These are phyloP conservation scores for Malacosoma neustria DNA, from an alignment of 2,888 invertebrate species.

Conservation along the genomic window DNA sequence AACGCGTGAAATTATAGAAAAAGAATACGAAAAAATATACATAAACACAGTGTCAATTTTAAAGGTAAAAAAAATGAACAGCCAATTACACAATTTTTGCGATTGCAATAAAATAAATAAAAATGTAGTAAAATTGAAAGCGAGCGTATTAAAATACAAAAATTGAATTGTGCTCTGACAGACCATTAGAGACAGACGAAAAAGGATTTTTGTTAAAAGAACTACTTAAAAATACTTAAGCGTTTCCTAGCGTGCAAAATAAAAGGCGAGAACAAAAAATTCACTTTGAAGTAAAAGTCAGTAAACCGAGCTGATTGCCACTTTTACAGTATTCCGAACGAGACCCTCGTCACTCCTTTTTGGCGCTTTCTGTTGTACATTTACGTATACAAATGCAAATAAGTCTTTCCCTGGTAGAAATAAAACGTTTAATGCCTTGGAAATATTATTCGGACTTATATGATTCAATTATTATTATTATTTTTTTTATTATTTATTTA, in stretches of 20 bases:
- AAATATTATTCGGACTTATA: constrained; percentile 7
- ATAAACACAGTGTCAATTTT: no score
- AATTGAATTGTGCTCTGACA: no score
- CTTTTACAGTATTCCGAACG: constrained; percentile 54
- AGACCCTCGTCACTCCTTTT: constrained; percentile 55
- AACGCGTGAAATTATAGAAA: no score
- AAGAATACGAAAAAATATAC: no score
- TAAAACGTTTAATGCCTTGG: constrained; percentile 18
- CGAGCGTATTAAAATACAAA: no score
- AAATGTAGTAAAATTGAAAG: no score
- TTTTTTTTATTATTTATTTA: background rate
- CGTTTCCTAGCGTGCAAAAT: constrained; percentile 30
- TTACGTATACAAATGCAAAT: constrained; percentile 48
- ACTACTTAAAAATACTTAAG: constrained; percentile 29
- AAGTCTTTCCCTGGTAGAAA: constrained; percentile 18
- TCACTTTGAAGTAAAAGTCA: constrained; percentile 51
- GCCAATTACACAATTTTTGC: no score
- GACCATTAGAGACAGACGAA: constrained; percentile 19
- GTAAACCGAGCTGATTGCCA: constrained; percentile 55
- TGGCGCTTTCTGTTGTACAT: constrained; percentile 42
- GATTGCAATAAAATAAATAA: no score
- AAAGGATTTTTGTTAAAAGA: constrained; percentile 23
- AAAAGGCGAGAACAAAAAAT: constrained; percentile 41
- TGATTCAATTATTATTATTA: background rate
- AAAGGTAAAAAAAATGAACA: no score